Evolutionary conservation across 2,113 vertebrate species (phyloP).

Genomic region (Menura novaehollandiae): DNA sequence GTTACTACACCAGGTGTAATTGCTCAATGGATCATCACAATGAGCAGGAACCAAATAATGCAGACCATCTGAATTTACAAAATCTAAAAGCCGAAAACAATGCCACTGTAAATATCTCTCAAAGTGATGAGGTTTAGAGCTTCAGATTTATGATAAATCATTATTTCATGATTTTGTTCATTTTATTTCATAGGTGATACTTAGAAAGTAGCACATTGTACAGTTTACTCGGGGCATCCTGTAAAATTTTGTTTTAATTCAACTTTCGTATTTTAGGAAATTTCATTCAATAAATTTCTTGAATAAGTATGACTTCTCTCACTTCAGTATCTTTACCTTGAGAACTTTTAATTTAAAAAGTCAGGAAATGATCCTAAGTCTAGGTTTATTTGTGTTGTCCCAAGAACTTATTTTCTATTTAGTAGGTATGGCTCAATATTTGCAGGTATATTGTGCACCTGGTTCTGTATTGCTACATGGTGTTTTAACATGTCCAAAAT

Average conservation of each 20-base stretch:
- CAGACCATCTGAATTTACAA: neutral
- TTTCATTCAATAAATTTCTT: neutral
- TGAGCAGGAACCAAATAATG: constrained; percentile 34
- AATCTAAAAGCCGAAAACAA: constrained; percentile 58
- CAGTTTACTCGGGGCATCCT: neutral
- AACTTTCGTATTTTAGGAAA: neutral
- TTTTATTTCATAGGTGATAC: neutral
- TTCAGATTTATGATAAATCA: neutral
- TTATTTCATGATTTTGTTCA: neutral
- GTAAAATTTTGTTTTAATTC: neutral
- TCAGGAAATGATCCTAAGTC: neutral
- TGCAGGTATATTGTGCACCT: neutral
- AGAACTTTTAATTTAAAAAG: neutral
- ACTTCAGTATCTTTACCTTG: neutral
- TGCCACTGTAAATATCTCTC: constrained; percentile 62
- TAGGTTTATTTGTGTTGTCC: neutral
- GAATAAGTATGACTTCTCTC: neutral
- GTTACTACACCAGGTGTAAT: neutral
- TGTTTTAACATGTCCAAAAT: neutral
- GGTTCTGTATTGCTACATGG: neutral
- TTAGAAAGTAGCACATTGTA: neutral
- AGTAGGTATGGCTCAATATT: neutral
- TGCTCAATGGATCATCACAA: constrained; percentile 26
- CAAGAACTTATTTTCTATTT: neutral
- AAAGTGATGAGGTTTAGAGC: neutral